Percentiles rank a stretch among this genome's conserved stretches.
phyloP scores from a whole-genome alignment of 92 coral and sea anemone species.

The Epizoanthus stellaris region DNA sequence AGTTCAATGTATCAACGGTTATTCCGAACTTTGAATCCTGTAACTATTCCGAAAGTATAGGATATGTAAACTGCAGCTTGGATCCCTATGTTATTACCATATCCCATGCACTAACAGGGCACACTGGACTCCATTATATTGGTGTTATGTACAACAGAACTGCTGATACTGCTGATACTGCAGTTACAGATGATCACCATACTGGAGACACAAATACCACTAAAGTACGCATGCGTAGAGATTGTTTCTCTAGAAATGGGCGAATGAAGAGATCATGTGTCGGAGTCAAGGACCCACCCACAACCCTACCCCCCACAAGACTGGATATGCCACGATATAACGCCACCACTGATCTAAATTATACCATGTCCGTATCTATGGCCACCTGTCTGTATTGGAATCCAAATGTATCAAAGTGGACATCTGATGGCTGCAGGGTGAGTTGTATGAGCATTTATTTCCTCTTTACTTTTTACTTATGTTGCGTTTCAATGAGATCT shows the following conservation, averaged over 20 bases:
- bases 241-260: constrained; percentile 59
- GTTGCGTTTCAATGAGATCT: too few species aligned
- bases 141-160: constrained; percentile 55
- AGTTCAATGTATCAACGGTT: constrained; percentile 61
- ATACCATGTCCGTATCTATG: constrained; percentile 77
- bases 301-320: constrained; percentile 68
- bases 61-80: constrained; percentile 63
- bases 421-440: constrained; percentile 85
- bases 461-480: not conserved
- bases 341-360: constrained; percentile 75
- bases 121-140: constrained; percentile 71
- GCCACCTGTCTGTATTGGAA: constrained; percentile 85
- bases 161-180: not conserved
- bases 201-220: not conserved
- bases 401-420: constrained; percentile 61
- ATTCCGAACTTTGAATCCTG: constrained; percentile 78
- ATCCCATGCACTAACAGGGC: constrained; percentile 71
- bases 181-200: not conserved
- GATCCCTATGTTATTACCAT: constrained; percentile 71
- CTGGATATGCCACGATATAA: constrained; percentile 56
- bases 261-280: constrained; percentile 86
- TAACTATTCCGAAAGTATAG: constrained; percentile 18
- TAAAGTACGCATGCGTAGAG: constrained; percentile 63
- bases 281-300: constrained; percentile 88
- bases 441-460: not conserved